These are phyloP conservation scores for Gallinago jamesoni DNA, from an alignment of 2,113 vertebrate genomes.

Conservation along the genomic window DNA sequence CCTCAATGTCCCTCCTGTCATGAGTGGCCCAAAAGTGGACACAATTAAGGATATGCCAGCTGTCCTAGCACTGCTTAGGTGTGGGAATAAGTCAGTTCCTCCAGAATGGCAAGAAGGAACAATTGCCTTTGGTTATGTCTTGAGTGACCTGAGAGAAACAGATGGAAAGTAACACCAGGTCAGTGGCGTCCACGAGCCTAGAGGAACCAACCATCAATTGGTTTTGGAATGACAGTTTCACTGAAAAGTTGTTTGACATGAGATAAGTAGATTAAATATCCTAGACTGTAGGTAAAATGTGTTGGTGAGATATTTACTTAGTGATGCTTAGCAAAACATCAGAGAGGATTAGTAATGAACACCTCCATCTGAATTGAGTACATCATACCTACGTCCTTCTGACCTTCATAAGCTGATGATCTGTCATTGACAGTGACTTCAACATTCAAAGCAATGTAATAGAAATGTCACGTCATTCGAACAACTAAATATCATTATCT, in stretches of 20 bases:
- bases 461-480: neutral
- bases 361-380: neutral
- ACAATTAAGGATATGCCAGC: neutral
- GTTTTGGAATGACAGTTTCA: neutral
- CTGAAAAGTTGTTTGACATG: neutral
- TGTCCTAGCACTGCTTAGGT: too few relatives aligned
- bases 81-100: neutral
- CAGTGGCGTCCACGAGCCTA: rapidly evolving
- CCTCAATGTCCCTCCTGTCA: too few relatives aligned
- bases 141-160: neutral
- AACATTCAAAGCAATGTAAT: neutral
- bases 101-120: neutral
- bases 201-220: neutral
- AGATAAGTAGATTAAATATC: neutral
- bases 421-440: neutral
- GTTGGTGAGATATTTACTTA: neutral
- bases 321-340: neutral
- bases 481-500: neutral
- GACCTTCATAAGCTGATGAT: neutral
- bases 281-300: neutral
- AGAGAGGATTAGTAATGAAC: neutral
- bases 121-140: too few relatives aligned
- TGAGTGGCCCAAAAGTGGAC: too few relatives aligned
- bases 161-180: neutral
- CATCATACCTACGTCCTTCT: neutral